Evolutionary conservation across 2,113 vertebrate genomes (phyloP), one percentile per base, ranked within the genome.

Genomic region (Forbesichthys papilliferus): DNA sequence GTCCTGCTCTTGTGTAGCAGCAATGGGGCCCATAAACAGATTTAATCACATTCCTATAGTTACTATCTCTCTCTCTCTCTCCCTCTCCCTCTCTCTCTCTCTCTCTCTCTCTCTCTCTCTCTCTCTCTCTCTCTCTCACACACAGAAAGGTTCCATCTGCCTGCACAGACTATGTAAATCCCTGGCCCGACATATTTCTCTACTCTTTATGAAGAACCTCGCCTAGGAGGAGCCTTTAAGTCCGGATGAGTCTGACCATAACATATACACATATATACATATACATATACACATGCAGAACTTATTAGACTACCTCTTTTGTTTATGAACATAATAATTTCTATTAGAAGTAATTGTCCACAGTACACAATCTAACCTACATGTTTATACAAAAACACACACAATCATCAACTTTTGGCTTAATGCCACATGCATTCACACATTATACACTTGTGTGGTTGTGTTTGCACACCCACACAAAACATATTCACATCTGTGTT

Each of bases 1-100:
- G 96, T 95, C 95, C 58, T 54, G 88, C 82, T 93, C 92, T 91
- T 86, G 90, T 90, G 87, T 92, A 87, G 92, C 92, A 93, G 92
- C 94, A 93, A 92, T 88, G 77, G 87, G 81, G 83, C 85, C 83
- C 78, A 85, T 88, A 92, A 92, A 91, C 86, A 91, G 82, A 90
- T 83, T 89, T 88, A 91, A 91, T 91, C 88, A 89, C 83, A 82
- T 86, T 90, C 83, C 64, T 79, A 61, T 61, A 20, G 48, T n/a
- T 10, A 34, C 9, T 14, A 14, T 48, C 3, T 8, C 57, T 53
- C 20, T 42, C 20, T 36, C 56, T 36, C 74, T 71, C 33, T 63
- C 20, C 20, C 56, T 36, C 74, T 71, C 33, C 59, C 69, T 71
- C 18, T 74, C 20, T 34, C 64, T 52, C 51, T 36, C 16, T 46